These are phyloP conservation scores for Eupelmus urozonus DNA, from an alignment of 2,888 invertebrate genomes.

Conservation along the genomic window DNA sequence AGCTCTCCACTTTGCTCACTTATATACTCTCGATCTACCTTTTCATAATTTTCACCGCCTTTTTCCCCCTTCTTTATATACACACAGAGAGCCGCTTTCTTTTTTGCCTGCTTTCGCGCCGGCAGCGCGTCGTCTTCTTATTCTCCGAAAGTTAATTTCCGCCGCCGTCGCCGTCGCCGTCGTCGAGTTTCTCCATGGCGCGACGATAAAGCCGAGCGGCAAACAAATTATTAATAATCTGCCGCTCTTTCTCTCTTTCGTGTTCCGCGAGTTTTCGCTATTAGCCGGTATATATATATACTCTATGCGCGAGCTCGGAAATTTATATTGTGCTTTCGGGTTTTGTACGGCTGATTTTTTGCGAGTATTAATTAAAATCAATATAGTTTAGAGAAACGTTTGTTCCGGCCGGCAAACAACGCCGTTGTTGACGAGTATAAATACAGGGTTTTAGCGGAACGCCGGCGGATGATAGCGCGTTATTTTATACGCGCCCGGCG, in stretches of 20 bases:
- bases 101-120: neutral
- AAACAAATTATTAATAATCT: slow-evolving; percentile 56
- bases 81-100: neutral
- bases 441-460: too few species aligned
- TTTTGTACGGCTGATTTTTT: neutral
- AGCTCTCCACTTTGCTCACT: neutral
- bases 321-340: too few species aligned
- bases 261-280: slow-evolving; percentile 26
- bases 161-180: neutral
- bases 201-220: slow-evolving; percentile 27
- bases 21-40: slow-evolving; percentile 27
- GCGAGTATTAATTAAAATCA: neutral
- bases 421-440: too few species aligned
- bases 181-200: neutral
- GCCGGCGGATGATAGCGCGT: too few species aligned
- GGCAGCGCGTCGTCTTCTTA: slow-evolving; percentile 25
- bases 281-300: too few species aligned
- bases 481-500: too few species aligned
- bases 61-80: slow-evolving; percentile 14
- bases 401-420: too few species aligned
- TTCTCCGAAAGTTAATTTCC: slow-evolving; percentile 49
- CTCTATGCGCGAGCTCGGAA: too few species aligned
- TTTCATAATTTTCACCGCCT: slow-evolving; percentile 34
- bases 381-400: too few species aligned
- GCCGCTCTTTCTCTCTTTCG: neutral